These are phyloP conservation scores for Eupeodes latifasciatus DNA, from an alignment of 2,888 invertebrate species.

Conservation along the genomic window DNA sequence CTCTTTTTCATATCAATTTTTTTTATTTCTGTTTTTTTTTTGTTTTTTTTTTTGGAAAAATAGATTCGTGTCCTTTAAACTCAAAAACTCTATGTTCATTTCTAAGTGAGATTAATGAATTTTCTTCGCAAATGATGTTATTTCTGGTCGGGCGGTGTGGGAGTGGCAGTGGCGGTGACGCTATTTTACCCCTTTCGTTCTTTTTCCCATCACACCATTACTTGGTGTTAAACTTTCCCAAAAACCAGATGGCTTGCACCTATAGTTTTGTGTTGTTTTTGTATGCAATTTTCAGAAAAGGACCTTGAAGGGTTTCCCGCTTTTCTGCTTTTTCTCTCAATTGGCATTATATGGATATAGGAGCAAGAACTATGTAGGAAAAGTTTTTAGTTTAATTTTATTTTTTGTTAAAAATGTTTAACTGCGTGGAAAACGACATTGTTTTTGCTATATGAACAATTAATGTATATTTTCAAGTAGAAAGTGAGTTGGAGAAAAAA, in stretches of 20 bases:
- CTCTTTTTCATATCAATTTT: neutral
- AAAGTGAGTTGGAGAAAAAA: too few species aligned
- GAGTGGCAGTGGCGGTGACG: neutral
- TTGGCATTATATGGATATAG: neutral
- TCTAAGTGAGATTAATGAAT: conserved; percentile 65
- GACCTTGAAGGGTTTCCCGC: conserved; percentile 26
- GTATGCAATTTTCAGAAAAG: conserved; percentile 7
- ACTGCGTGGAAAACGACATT: conserved; percentile 55
- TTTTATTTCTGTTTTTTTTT: neutral
- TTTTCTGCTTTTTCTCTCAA: conserved; percentile 17
- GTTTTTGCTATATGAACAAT: conserved; percentile 50
- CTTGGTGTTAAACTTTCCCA: conserved; percentile 12
- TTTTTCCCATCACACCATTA: neutral
- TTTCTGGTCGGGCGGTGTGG: conserved; percentile 17
- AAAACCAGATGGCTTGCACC: conserved; percentile 18
- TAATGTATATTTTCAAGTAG: conserved; percentile 36
- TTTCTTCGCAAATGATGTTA: conserved; percentile 57
- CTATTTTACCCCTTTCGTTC: neutral
- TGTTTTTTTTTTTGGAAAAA: conserved; percentile 1
- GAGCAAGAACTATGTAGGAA: conserved; percentile 43
- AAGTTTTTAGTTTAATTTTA: conserved; percentile 17
- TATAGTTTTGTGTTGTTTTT: conserved; percentile 14
- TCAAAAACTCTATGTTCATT: conserved; percentile 8
- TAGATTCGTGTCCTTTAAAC: neutral
- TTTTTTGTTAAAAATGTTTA: conserved; percentile 30